phyloP scores from a whole-genome alignment of 2,113 vertebrate genomes.

The Nestor notabilis region DNA sequence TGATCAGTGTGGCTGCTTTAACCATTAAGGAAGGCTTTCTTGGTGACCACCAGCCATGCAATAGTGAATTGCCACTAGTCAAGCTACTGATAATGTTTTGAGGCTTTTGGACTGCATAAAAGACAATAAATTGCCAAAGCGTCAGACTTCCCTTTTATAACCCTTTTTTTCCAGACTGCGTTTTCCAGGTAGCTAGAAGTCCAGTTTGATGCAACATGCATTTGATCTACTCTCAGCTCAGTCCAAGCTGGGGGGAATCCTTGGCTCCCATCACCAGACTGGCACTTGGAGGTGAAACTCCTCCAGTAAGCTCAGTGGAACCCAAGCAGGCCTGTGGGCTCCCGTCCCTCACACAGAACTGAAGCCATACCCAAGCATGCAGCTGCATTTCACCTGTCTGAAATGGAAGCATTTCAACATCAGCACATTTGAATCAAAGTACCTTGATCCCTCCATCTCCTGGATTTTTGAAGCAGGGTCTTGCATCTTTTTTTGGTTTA shows the following conservation, averaged over 20 bases:
- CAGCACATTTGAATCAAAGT: not conserved
- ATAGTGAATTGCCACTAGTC: not conserved
- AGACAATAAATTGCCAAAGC: slow-evolving; percentile 9
- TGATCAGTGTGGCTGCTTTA: not conserved
- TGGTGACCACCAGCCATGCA: not conserved
- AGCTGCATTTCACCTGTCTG: not conserved
- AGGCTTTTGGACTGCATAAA: not conserved
- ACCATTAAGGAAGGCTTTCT: not conserved
- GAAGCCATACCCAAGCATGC: not conserved
- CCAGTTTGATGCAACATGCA: not conserved
- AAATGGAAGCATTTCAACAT: not conserved
- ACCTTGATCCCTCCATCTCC: not conserved
- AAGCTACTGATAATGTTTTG: not conserved
- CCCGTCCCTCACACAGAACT: not conserved
- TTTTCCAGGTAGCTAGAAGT: slow-evolving; percentile 27
- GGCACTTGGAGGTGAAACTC: not conserved
- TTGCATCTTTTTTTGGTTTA: not conserved
- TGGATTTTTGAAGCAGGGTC: not conserved
- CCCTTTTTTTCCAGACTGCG: not conserved
- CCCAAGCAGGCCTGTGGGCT: slow-evolving; percentile 46
- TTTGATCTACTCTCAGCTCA: not conserved
- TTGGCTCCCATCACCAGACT: not conserved
- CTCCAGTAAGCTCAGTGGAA: not conserved
- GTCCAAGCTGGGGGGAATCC: not conserved
- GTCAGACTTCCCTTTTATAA: slow-evolving; percentile 20